phyloP scores from a whole-genome alignment of 2,888 invertebrate species.

The Pheosia tremula region DNA sequence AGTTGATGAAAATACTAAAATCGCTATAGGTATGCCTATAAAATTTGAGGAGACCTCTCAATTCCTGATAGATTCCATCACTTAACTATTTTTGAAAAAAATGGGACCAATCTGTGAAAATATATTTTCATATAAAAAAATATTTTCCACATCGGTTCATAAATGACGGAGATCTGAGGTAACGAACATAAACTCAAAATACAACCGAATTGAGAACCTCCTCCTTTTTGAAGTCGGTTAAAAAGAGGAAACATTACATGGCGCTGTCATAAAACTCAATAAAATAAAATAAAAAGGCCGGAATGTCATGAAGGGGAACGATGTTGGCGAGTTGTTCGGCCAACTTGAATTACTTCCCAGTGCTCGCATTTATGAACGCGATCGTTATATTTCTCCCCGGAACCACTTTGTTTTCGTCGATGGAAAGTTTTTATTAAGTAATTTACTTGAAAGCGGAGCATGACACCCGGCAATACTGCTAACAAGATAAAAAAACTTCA shows the following conservation, averaged over 20 bases:
- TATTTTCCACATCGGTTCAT: too few species aligned
- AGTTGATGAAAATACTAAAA: too few species aligned
- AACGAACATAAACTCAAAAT: too few species aligned
- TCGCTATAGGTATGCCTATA: too few species aligned
- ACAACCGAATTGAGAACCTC: too few species aligned
- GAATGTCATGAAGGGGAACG: slow-evolving; percentile 62
- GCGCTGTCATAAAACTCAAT: slow-evolving; percentile 45
- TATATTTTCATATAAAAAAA: too few species aligned
- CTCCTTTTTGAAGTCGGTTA: background rate
- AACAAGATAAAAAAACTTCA: slow-evolving; percentile 31
- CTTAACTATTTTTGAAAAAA: too few species aligned
- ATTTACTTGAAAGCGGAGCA: slow-evolving; percentile 49
- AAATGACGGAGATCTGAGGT: too few species aligned
- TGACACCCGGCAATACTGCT: slow-evolving; percentile 13
- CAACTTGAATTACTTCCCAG: slow-evolving; percentile 68
- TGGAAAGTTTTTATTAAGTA: slow-evolving; percentile 52
- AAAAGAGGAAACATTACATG: slow-evolving; percentile 31
- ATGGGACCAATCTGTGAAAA: too few species aligned
- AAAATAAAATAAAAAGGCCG: slow-evolving; percentile 39
- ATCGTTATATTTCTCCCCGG: slow-evolving; percentile 56
- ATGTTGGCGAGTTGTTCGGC: slow-evolving; percentile 52
- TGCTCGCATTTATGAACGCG: slow-evolving; percentile 59
- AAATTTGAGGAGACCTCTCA: too few species aligned
- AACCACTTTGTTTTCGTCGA: slow-evolving; percentile 51
- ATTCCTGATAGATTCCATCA: too few species aligned